Evolutionary conservation across 2,888 invertebrate genomes (phyloP).

Genomic region (Scaeva pyrastri): DNA sequence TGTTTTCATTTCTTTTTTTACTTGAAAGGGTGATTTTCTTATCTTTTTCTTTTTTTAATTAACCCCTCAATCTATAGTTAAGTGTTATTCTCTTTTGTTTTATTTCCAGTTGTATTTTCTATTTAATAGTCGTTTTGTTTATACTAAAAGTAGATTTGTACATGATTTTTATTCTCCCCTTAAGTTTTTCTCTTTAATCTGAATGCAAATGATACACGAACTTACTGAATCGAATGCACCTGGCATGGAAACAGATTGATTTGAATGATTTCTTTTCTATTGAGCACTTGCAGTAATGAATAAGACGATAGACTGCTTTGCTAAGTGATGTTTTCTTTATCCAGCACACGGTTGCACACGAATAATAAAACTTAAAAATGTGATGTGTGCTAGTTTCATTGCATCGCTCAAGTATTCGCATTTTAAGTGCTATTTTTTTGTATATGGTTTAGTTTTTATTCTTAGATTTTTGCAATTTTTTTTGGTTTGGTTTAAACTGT

Average conservation of each 20-base stretch:
- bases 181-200: constrained; percentile 40
- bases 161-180: constrained; percentile 70
- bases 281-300: constrained; percentile 4
- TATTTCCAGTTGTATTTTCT: constrained; percentile 62
- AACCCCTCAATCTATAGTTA: constrained; percentile 57
- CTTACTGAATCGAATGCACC: constrained; percentile 49
- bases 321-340: neutral
- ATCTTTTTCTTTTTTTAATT: constrained; percentile 32
- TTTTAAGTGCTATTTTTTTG: neutral
- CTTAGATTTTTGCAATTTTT: constrained; percentile 44
- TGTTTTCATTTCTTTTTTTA: neutral
- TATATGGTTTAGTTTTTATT: constrained; percentile 27
- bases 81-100: constrained; percentile 39
- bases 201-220: constrained; percentile 50
- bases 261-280: constrained; percentile 15
- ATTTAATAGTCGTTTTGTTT: constrained; percentile 71
- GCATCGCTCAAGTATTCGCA: neutral
- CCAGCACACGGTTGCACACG: constrained; percentile 51
- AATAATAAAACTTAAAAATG: constrained; percentile 75
- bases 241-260: constrained; percentile 37
- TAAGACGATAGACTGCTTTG: constrained; percentile 1
- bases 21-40: constrained; percentile 7
- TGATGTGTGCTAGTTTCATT: constrained; percentile 32
- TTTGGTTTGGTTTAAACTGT: constrained; percentile 63
- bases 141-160: constrained; percentile 76